Evolutionary conservation across 2,888 invertebrate species (phyloP), one percentile per base, ranked within the genome.

Genomic region (Seira musarum): DNA sequence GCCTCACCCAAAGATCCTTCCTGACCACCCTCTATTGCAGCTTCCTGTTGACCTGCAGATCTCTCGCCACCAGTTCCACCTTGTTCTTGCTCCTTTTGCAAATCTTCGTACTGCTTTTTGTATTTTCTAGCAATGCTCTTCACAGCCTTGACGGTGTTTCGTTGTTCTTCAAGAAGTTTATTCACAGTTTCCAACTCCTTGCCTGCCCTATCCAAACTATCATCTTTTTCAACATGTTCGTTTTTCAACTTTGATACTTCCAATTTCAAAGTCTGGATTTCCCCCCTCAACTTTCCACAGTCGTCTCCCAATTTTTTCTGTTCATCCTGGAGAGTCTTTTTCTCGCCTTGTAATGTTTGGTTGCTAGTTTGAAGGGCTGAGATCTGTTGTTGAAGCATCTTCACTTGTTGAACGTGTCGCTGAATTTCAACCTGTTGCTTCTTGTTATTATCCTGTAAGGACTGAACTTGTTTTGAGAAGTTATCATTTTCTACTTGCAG

Each of bases 91-190:
- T 92, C 93, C 60, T 90, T 89, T 82, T 91, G 90, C n/a, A 82
- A 40, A 53, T 95, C 95, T 88, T 94, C 94, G 88, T 92, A 96
- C 86, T 94, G 94, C 10, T 92, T 93, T 89, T 97, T 97, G 88
- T 97, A 98, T 87, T 96, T 96, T 87, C 96, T 95, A 5, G 97
- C 98, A 85, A 98, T 95, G 88, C 95, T 96, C 85, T 95, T 92
- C 69, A 90, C 87, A 6, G 83, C 83, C 61, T 81, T 83, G 13
- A 84, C 83, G 1, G 81, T 83, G 40, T 79, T 94, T 87, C 94
- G 93, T 89, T 96, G 95, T 57, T 92, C 92, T 2, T 93, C 93
- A 19, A 95, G 89, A 90, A 94, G 92, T 88, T 94, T 95, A 21
- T 90, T 91, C 15, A 93, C 87, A 87, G 92, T 92, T 6, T 91